Evolutionary conservation across 2,797 vertebrate genomes (phyloP), one percentile per base, ranked within the genome.

Genomic region (Masticophis lateralis): DNA sequence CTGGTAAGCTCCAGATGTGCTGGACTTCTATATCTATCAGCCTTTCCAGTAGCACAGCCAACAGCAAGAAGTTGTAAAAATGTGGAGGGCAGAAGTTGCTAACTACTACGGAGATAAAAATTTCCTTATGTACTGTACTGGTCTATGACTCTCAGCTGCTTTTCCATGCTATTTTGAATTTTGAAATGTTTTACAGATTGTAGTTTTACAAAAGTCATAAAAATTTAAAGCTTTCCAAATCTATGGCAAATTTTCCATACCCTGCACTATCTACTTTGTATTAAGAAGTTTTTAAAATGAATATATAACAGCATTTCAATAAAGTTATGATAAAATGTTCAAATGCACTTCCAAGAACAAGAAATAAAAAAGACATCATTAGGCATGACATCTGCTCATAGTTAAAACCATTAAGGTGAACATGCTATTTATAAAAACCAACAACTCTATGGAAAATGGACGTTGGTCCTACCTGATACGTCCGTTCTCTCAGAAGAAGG

Each of bases 301-400:
- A 88, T 90, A 83, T 86, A 88, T 18, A 55, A 20, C 60, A 69
- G n/a, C 28, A 13, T 25, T 74, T 83, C n/a, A 91, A 79, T 55
- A n/a, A 43, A 91, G 43, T 25, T 94, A 25, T 59, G 59, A 57
- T 87, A 89, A 87, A 55, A 59, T 92, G 47, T 61, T 90, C 43
- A 74, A 22, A 20, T 1, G 0, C 18, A 0, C 7, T 59, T 16
- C 43, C 11, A 79, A 89, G 89, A 61, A 0, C 0, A 27, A 0
- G 0, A 47, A 56, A 5, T 56, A 69, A 27, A 61, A 25, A 92
- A 74, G 60, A 6, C 37, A 43, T 87, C 6, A 0, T 8, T 90
- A 43, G 18, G 16, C 20, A 25, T 47, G 1, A 63, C 27, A 10
- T 32, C 25, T 32, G 22, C 20, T 66, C 51, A 11, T 5, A 5